A percentile compares a stretch with the other conserved stretches of the same genome.
Conservation (phyloP, 2,888 invertebrate genomes). For the Hymenopus coronatus region DNA sequence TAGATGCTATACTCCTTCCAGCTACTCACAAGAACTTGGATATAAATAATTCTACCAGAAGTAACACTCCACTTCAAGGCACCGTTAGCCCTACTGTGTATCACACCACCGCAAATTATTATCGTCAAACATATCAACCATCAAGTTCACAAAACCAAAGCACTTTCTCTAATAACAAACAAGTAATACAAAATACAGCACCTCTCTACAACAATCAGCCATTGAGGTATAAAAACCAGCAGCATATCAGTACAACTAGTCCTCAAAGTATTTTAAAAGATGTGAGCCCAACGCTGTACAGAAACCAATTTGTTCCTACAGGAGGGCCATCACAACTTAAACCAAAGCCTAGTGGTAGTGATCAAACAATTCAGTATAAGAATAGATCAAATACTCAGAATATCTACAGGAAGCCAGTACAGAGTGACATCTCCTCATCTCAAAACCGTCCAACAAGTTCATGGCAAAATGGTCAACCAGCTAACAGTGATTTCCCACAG, state of each 20-base stretch:
- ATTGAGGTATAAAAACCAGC: neutral
- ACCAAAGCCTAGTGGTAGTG: neutral
- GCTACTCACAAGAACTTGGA: constrained; percentile 28
- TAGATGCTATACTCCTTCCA: constrained; percentile 33
- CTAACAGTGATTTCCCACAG: neutral
- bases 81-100: neutral
- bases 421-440: neutral
- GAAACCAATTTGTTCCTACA: neutral
- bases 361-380: neutral
- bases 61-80: neutral
- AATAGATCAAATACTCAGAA: neutral
- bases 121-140: neutral
- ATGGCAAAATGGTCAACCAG: neutral
- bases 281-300: neutral
- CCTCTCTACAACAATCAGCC: neutral
- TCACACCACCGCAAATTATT: neutral
- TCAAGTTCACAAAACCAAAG: neutral
- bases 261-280: neutral
- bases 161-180: neutral
- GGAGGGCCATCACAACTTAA: too few species aligned
- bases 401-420: neutral
- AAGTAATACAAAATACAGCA: neutral
- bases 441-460: neutral
- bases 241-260: neutral
- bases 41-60: neutral